Percentiles rank a stretch among this genome's conserved stretches.
Conservation (phyloP, 2,888 invertebrate genomes). For the Andrena bicolor region DNA sequence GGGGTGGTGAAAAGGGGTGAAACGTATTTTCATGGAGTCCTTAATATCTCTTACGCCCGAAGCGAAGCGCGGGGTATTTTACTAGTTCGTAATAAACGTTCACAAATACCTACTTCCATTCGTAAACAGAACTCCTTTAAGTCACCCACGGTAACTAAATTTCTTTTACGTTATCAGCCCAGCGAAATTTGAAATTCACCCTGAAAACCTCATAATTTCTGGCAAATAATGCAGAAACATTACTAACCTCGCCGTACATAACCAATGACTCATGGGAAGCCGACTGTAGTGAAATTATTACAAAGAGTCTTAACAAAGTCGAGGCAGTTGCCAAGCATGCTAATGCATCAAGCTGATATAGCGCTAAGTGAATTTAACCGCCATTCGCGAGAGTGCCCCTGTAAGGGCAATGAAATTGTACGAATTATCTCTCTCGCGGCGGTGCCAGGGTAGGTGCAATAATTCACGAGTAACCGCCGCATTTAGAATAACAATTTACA, state of each 20-base stretch:
- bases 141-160: too few relatives aligned
- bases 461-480: conserved; percentile 58
- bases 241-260: neutral
- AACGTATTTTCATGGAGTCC: too few relatives aligned
- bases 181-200: too few relatives aligned
- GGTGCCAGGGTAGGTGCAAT: conserved; percentile 28
- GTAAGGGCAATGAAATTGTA: conserved; percentile 48
- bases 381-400: conserved; percentile 32
- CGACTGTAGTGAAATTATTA: conserved; percentile 42
- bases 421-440: conserved; percentile 54
- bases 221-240: neutral
- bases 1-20: too few relatives aligned
- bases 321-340: conserved; percentile 45
- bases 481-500: conserved; percentile 63
- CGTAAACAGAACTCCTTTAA: too few relatives aligned
- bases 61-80: too few relatives aligned
- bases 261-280: conserved; percentile 5
- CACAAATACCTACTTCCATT: too few relatives aligned
- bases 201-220: neutral
- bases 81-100: too few relatives aligned
- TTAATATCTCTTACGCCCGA: too few relatives aligned
- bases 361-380: conserved; percentile 59
- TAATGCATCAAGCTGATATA: conserved; percentile 60
- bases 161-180: too few relatives aligned
- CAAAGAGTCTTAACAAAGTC: conserved; percentile 60